Conservation (phyloP, 2,888 invertebrate genomes). For the Dendrolimus pini region DNA sequence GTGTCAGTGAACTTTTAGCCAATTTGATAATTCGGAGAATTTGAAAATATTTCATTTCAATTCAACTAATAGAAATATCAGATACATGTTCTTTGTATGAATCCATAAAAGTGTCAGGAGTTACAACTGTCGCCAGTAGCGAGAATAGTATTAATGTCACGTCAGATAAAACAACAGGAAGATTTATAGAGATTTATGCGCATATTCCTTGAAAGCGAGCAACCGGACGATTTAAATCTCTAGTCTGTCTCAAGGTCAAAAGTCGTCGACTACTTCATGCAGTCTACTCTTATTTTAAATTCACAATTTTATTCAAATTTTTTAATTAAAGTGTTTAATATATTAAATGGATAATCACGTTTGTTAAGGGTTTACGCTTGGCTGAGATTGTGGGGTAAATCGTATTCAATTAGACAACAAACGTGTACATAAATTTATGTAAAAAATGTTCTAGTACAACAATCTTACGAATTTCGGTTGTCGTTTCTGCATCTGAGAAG, state of each 20-base stretch:
- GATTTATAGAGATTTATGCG: slow-evolving; percentile 53
- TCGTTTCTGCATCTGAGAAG: too few species aligned
- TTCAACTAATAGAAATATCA: background rate
- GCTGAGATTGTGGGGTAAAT: background rate
- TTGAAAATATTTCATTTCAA: background rate
- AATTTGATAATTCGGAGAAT: too few species aligned
- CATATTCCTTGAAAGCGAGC: slow-evolving; percentile 35
- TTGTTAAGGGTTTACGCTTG: background rate
- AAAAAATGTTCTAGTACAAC: too few species aligned
- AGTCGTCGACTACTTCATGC: slow-evolving; percentile 11
- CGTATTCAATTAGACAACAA: background rate
- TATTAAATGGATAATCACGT: background rate
- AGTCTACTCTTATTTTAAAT: slow-evolving; percentile 1
- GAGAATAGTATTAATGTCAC: slow-evolving; percentile 25
- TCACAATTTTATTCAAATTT: background rate
- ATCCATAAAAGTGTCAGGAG: slow-evolving; percentile 10
- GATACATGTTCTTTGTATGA: background rate
- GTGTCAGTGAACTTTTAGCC: background rate
- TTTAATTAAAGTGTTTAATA: background rate
- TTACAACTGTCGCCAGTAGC: slow-evolving; percentile 24
- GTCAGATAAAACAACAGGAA: slow-evolving; percentile 31
- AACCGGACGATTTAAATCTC: slow-evolving; percentile 14
- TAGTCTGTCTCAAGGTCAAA: slow-evolving; percentile 41
- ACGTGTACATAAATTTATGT: too few species aligned
- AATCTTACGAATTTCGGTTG: too few species aligned